These are phyloP conservation scores for Deilephila elpenor DNA, from an alignment of 2,888 invertebrate species.

Conservation along the genomic window DNA sequence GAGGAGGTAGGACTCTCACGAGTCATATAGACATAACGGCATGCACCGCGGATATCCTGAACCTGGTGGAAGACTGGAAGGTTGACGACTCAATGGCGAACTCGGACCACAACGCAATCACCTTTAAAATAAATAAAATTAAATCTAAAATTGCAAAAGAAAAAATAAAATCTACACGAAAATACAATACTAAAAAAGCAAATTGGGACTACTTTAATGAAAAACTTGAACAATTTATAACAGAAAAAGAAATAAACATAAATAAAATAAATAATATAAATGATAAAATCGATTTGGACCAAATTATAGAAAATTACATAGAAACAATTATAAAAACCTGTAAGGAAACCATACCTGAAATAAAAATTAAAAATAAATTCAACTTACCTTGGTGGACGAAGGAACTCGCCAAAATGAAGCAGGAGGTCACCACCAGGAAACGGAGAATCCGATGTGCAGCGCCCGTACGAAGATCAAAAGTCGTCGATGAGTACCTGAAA, in stretches of 20 bases:
- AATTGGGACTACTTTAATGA: conserved; percentile 3
- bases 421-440: no score
- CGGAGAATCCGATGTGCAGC: conserved; percentile 4
- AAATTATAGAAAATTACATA: neutral
- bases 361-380: neutral
- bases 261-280: conserved; percentile 28
- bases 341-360: conserved; percentile 20
- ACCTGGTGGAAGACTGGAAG: conserved; percentile 27
- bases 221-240: no score
- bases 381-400: neutral
- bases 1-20: no score
- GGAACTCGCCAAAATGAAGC: no score
- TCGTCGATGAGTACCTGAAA: conserved; percentile 27
- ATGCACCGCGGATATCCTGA: no score
- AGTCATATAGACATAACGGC: no score
- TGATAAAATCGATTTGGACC: conserved; percentile 21
- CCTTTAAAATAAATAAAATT: conserved; percentile 11
- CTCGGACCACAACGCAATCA: conserved; percentile 37
- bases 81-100: conserved; percentile 31
- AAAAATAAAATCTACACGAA: conserved; percentile 21
- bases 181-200: conserved; percentile 15
- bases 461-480: conserved; percentile 15
- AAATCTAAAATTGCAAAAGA: neutral
- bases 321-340: conserved; percentile 26
- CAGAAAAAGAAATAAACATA: conserved; percentile 12